phyloP scores from a whole-genome alignment of 1,140 invertebrate species.

The Saccostrea cuccullata region DNA sequence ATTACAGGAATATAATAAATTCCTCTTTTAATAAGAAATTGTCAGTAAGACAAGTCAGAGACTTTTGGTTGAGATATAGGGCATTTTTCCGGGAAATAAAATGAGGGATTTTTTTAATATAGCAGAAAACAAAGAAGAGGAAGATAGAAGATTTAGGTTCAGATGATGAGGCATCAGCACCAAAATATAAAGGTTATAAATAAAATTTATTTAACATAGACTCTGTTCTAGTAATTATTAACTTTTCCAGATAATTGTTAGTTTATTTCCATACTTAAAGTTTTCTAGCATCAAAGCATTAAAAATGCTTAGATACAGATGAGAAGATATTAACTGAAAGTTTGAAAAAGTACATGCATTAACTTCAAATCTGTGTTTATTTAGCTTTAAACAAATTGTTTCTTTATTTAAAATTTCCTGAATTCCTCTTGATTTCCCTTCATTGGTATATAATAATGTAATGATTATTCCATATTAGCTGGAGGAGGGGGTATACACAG shows the following conservation, averaged over 20 bases:
- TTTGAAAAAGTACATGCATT: not conserved
- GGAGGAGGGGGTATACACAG: constrained; percentile 92
- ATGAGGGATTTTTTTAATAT: constrained; percentile 51
- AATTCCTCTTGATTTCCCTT: not conserved
- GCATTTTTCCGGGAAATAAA: constrained; percentile 52
- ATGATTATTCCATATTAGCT: constrained; percentile 76
- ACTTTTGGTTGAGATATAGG: too few relatives aligned
- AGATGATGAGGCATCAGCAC: constrained; percentile 65
- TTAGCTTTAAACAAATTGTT: not conserved
- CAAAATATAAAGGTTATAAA: constrained; percentile 73
- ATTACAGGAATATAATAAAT: too few relatives aligned
- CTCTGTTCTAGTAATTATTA: not conserved
- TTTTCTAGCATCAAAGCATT: not conserved
- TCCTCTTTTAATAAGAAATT: too few relatives aligned
- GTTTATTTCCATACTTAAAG: not conserved
- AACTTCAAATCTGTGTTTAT: not conserved
- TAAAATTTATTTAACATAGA: not conserved
- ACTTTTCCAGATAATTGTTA: not conserved
- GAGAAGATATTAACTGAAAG: not conserved
- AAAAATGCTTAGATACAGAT: not conserved
- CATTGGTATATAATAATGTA: not conserved
- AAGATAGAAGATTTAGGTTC: constrained; percentile 69
- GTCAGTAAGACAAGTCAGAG: too few relatives aligned
- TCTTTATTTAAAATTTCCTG: not conserved
- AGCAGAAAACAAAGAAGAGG: constrained; percentile 63